A percentile compares a stretch with the other conserved stretches of the same genome.
Evolutionary conservation across 2,113 vertebrate species (phyloP).

Genomic region (Lathamus discolor): DNA sequence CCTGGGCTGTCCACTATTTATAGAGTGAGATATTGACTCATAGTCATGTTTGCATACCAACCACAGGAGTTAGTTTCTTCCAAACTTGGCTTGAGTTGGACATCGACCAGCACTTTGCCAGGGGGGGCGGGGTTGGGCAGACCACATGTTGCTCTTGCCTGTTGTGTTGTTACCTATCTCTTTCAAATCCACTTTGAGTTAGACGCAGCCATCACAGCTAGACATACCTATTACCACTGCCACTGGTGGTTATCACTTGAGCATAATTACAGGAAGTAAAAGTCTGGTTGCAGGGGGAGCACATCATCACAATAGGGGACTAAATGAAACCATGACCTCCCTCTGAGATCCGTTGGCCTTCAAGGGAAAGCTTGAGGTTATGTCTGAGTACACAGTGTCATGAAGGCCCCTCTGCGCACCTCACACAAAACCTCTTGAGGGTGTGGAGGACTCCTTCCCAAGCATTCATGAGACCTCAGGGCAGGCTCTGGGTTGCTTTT

Average conservation of each 20-base stretch:
- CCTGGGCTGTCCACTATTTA: background rate
- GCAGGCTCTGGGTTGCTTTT: background rate
- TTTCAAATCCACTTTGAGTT: background rate
- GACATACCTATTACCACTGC: background rate
- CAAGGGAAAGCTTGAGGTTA: background rate
- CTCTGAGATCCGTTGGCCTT: background rate
- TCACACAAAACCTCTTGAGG: background rate
- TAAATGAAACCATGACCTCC: background rate
- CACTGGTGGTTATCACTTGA: background rate
- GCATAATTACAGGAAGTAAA: background rate
- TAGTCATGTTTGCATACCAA: background rate
- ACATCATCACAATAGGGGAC: background rate
- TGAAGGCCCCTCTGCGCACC: background rate
- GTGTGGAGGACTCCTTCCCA: background rate
- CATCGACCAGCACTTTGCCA: background rate
- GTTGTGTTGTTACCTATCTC: background rate
- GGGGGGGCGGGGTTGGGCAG: too few relatives aligned
- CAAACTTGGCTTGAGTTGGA: background rate
- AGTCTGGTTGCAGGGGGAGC: background rate
- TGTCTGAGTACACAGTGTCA: accelerated
- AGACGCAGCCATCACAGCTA: background rate
- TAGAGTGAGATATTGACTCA: background rate
- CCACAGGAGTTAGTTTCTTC: background rate
- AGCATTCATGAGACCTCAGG: background rate
- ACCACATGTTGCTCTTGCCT: background rate